A percentile compares a stretch with the other conserved stretches of the same genome.
Evolutionary conservation across 2,797 vertebrate species (phyloP).

Genomic region (Muraenolepis orangiensis): DNA sequence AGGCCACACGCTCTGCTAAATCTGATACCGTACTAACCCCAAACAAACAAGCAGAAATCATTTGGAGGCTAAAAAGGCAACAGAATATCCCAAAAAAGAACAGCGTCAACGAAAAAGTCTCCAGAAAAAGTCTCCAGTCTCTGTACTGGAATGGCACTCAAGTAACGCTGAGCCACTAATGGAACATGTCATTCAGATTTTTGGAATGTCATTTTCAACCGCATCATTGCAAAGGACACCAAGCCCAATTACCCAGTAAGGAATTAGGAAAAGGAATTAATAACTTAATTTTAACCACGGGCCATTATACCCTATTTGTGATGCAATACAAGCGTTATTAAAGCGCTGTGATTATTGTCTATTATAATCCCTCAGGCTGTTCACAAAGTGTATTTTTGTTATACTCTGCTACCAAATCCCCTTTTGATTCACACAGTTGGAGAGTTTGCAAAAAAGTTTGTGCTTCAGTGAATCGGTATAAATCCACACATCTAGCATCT

Average conservation of each 20-base stretch:
- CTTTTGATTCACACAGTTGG: background rate
- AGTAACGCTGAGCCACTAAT: too few relatives aligned
- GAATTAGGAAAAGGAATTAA: background rate
- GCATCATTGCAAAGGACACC: background rate
- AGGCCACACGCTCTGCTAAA: background rate
- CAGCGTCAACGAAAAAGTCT: background rate
- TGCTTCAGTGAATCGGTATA: background rate
- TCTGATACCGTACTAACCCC: background rate
- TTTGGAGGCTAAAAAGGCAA: background rate
- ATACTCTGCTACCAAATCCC: background rate
- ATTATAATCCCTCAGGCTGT: background rate
- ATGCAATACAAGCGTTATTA: background rate
- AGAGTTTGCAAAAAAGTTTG: background rate
- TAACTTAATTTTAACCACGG: background rate
- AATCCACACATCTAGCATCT: background rate
- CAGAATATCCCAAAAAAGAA: background rate
- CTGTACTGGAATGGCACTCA: background rate
- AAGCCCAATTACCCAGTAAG: background rate
- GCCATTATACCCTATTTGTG: background rate
- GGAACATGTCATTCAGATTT: background rate
- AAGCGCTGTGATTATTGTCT: background rate
- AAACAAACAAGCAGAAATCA: background rate
- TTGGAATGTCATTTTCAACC: background rate
- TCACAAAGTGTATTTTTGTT: background rate
- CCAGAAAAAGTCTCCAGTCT: background rate